Percentiles rank a stretch among this genome's conserved stretches.
phyloP scores from a whole-genome alignment of 2,113 vertebrate species.

The Gallinago media region DNA sequence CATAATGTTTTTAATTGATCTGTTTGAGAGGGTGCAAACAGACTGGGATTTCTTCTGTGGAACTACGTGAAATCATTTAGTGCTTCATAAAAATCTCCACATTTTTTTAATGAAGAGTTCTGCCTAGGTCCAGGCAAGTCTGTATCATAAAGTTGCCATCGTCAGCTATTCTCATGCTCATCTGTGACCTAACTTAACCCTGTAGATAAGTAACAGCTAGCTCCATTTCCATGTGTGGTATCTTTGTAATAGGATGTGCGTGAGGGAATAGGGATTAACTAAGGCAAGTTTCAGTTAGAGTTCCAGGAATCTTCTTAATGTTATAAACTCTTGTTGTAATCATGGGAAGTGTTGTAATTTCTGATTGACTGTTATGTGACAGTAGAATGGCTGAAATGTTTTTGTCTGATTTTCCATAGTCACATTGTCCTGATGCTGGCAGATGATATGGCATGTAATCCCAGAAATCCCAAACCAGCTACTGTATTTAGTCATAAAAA shows the following conservation, averaged over 20 bases:
- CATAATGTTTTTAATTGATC: background rate
- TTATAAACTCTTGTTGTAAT: background rate
- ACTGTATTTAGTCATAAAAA: conserved; percentile 99
- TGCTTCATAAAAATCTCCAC: background rate
- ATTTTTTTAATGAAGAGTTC: background rate
- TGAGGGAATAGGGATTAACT: background rate
- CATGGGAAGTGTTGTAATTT: background rate
- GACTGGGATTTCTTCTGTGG: background rate
- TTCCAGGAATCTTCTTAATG: background rate
- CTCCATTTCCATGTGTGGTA: background rate
- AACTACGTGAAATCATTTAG: background rate
- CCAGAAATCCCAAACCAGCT: conserved; percentile 95
- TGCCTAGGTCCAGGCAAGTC: background rate
- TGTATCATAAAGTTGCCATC: background rate
- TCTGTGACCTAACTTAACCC: background rate
- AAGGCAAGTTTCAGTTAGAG: background rate
- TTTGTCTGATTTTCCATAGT: conserved; percentile 67
- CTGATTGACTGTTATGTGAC: background rate
- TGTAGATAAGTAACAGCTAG: background rate
- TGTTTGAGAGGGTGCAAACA: background rate
- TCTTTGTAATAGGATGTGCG: background rate
- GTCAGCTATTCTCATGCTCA: background rate
- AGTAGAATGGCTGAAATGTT: background rate
- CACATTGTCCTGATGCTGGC: conserved; percentile 98
- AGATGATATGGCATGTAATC: conserved; percentile 98